Percentiles rank a stretch among this genome's conserved stretches.
phyloP scores from a whole-genome alignment of 2,888 invertebrate species.

The Trilocha varians region DNA sequence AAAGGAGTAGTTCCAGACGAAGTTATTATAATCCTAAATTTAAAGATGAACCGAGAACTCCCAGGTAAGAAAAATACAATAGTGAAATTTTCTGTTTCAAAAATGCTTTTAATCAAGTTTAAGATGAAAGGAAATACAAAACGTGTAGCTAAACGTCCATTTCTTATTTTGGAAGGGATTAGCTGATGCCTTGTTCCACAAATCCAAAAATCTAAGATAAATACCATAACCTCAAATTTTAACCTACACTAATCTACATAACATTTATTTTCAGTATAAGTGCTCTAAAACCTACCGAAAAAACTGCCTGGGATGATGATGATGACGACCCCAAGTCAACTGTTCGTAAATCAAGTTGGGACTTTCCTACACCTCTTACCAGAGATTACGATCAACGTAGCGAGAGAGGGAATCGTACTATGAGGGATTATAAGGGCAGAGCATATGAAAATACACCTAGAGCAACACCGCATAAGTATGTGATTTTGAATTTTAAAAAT shows the following conservation, averaged over 20 bases:
- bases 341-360: slow-evolving; percentile 88
- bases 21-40: slow-evolving; percentile 77
- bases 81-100: not conserved
- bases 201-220: no score
- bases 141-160: no score
- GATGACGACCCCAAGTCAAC: slow-evolving; percentile 80
- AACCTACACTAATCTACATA: no score
- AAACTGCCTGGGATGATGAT: slow-evolving; percentile 83
- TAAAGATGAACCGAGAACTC: slow-evolving; percentile 90
- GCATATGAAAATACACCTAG: slow-evolving; percentile 80
- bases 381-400: slow-evolving; percentile 54
- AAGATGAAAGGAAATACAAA: no score
- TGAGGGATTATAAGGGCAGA: slow-evolving; percentile 53
- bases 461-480: slow-evolving; percentile 88
- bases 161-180: no score
- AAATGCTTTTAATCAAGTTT: no score
- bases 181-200: no score
- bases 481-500: no score
- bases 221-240: no score
- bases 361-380: slow-evolving; percentile 88
- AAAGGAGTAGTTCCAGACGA: slow-evolving; percentile 50
- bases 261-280: slow-evolving; percentile 50
- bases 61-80: slow-evolving; percentile 66
- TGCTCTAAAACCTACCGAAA: slow-evolving; percentile 72
- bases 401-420: slow-evolving; percentile 35